phyloP scores from a whole-genome alignment of 2,797 vertebrate species.

The Urophycis tenuis region DNA sequence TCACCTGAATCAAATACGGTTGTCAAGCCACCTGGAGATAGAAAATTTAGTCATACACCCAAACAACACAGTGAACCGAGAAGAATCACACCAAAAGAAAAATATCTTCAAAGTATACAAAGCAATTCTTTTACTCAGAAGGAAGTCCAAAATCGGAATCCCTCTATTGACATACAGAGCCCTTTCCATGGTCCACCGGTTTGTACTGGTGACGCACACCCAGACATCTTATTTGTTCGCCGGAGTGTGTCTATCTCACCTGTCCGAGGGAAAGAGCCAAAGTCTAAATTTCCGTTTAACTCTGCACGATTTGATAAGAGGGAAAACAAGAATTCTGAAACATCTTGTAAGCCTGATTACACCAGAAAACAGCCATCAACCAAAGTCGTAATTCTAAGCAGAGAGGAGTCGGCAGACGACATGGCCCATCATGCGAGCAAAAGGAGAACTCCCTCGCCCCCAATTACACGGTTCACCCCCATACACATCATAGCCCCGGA shows the following conservation, averaged over 20 bases:
- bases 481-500: conserved; percentile 64
- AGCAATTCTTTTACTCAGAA: conserved; percentile 10
- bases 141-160: conserved; percentile 23
- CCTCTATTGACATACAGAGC: conserved; percentile 23
- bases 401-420: conserved; percentile 38
- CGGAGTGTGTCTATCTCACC: conserved; percentile 25
- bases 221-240: conserved; percentile 30
- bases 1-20: conserved; percentile 24
- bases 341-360: conserved; percentile 34
- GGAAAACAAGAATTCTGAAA: conserved; percentile 35
- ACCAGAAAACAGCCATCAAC: conserved; percentile 34
- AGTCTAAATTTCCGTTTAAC: conserved; percentile 25
- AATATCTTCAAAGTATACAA: conserved; percentile 19
- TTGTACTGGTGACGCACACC: conserved; percentile 24
- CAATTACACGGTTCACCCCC: conserved; percentile 68
- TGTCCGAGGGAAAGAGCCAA: conserved; percentile 25
- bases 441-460: conserved; percentile 59
- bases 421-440: conserved; percentile 53
- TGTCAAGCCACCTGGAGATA: conserved; percentile 26
- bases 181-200: conserved; percentile 28
- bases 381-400: conserved; percentile 40
- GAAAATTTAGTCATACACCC: conserved; percentile 4
- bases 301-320: conserved; percentile 22
- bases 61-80: conserved; percentile 33
- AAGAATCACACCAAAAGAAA: conserved; percentile 22